Conservation (phyloP, 2,113 vertebrate genomes). For the Chitala chitala region DNA sequence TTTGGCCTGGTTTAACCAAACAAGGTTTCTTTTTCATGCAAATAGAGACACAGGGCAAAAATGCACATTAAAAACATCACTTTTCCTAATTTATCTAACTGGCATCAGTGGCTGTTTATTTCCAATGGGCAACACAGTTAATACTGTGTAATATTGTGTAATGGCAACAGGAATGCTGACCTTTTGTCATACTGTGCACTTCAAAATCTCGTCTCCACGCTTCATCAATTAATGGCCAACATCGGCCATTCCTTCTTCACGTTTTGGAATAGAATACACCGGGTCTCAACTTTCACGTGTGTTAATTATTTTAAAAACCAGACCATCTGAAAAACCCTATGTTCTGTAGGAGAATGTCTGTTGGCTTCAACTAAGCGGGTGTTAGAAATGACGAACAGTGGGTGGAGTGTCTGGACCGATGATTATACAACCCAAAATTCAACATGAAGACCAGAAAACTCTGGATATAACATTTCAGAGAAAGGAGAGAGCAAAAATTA, state of each 20-base stretch:
- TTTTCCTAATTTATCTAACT: too few relatives aligned
- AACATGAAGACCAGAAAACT: too few relatives aligned
- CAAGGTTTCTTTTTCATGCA: too few relatives aligned
- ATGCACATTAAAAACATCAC: conserved; percentile 43
- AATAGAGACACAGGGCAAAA: not conserved
- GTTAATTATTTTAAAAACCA: not conserved
- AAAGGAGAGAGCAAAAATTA: conserved; percentile 20
- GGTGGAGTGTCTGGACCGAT: conserved; percentile 51
- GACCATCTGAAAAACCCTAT: conserved; percentile 20
- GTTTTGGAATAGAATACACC: not conserved
- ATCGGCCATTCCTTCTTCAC: conserved; percentile 11
- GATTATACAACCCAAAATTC: conserved; percentile 57
- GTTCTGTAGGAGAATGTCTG: conserved; percentile 7
- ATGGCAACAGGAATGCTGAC: conserved; percentile 41
- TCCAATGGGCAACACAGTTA: conserved; percentile 43
- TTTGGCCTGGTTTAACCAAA: too few relatives aligned
- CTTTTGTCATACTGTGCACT: conserved; percentile 28
- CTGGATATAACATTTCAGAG: conserved; percentile 49
- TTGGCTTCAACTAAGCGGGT: conserved; percentile 49
- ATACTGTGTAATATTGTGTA: conserved; percentile 25
- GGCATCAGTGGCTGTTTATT: conserved; percentile 53
- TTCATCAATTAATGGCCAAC: conserved; percentile 19
- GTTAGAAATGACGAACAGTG: conserved; percentile 38
- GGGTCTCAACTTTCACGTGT: too few relatives aligned
- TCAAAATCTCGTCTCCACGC: conserved; percentile 22